phyloP scores from a whole-genome alignment of 2,797 vertebrate genomes.

The Aselliscus stoliczkanus region DNA sequence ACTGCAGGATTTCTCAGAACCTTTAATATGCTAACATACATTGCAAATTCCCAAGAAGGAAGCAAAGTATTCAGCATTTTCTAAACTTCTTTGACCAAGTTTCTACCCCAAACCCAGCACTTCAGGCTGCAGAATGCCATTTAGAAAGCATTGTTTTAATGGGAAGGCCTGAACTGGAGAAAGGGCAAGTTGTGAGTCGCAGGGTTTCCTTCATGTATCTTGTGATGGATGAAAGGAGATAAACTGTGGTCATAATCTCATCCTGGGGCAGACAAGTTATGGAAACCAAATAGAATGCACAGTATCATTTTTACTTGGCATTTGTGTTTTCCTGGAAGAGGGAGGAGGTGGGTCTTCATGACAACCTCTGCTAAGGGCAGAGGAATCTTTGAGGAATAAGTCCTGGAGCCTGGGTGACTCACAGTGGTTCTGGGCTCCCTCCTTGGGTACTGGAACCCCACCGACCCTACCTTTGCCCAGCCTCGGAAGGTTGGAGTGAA shows the following conservation, averaged over 20 bases:
- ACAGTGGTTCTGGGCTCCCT: background rate
- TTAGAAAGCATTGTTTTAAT: background rate
- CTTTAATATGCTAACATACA: background rate
- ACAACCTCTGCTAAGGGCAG: background rate
- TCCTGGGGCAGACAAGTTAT: background rate
- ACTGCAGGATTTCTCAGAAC: background rate
- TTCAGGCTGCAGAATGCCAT: background rate
- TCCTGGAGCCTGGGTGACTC: background rate
- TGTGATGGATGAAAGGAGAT: background rate
- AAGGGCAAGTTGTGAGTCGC: background rate
- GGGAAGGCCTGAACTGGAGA: background rate
- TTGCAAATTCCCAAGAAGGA: background rate
- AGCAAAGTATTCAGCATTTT: background rate
- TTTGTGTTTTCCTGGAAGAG: background rate
- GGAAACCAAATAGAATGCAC: background rate
- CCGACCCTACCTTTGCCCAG: background rate
- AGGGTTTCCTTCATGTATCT: background rate
- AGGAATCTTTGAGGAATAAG: background rate
- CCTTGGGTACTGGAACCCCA: rapidly evolving
- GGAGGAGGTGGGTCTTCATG: background rate
- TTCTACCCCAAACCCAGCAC: background rate
- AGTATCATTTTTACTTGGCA: background rate
- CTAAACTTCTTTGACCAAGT: background rate
- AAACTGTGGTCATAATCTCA: background rate
- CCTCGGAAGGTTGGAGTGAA: background rate